A percentile compares a stretch with the other conserved stretches of the same genome.
Evolutionary conservation across 2,113 vertebrate genomes (phyloP).

Genomic region (Tetraodon nigroviridis): DNA sequence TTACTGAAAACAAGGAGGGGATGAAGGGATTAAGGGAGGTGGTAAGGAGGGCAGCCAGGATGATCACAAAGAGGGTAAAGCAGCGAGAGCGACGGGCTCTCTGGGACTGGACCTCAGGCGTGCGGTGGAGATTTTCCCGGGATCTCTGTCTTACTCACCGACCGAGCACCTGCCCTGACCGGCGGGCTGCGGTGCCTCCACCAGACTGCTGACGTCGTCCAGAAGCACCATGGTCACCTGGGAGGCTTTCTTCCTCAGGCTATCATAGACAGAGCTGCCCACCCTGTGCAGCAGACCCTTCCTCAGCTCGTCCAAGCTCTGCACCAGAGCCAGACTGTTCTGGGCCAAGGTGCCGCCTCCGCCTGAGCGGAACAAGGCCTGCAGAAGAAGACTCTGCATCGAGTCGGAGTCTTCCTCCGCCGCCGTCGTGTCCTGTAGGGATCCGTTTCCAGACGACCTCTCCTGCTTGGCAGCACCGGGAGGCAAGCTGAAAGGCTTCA

Average conservation of each 20-base stretch:
- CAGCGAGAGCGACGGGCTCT: conserved; percentile 54
- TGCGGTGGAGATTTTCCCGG: not conserved
- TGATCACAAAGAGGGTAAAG: conserved; percentile 67
- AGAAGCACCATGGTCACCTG: conserved; percentile 78
- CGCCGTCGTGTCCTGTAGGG: conserved; percentile 18
- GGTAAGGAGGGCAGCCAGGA: conserved; percentile 52
- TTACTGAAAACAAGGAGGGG: conserved; percentile 71
- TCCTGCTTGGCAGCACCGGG: conserved; percentile 60
- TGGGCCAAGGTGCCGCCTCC: conserved; percentile 51
- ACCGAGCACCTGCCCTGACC: conserved; percentile 75
- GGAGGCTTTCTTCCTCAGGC: conserved; percentile 79
- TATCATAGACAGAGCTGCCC: conserved; percentile 80
- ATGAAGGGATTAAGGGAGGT: conserved; percentile 59
- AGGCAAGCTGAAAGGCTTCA: conserved; percentile 73
- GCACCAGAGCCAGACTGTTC: conserved; percentile 75
- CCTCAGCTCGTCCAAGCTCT: conserved; percentile 73
- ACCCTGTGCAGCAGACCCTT: conserved; percentile 78
- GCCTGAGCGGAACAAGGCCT: conserved; percentile 74
- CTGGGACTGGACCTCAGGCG: not conserved
- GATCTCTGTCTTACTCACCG: conserved; percentile 70
- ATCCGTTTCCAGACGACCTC: conserved; percentile 45
- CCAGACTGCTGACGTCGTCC: conserved; percentile 79
- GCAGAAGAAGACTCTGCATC: conserved; percentile 72
- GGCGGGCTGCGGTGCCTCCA: conserved; percentile 74
- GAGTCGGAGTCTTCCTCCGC: conserved; percentile 48